Percentiles rank a stretch among this genome's conserved stretches.
Evolutionary conservation across 1,140 invertebrate genomes (phyloP).

Genomic region (Drosophila prosaltans): DNA sequence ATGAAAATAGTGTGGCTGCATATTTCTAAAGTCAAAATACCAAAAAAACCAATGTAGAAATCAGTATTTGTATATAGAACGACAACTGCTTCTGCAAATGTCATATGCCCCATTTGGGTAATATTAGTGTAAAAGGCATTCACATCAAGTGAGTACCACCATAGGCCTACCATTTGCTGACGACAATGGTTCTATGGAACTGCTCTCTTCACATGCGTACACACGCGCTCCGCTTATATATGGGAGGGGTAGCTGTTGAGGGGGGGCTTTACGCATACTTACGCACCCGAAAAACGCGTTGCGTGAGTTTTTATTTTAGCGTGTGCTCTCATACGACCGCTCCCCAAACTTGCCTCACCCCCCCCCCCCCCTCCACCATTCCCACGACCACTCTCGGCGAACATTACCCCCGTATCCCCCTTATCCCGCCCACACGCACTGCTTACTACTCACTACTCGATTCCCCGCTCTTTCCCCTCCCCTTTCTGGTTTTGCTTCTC

Average conservation of each 20-base stretch:
- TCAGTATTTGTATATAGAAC: no score
- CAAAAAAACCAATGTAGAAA: no score
- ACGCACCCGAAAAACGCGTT: slow-evolving; percentile 53
- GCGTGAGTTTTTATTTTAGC: slow-evolving; percentile 73
- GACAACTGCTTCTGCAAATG: no score
- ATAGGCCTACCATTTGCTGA: slow-evolving; percentile 47
- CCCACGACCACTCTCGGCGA: background rate
- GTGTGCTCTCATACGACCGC: slow-evolving; percentile 63
- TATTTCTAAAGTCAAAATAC: no score
- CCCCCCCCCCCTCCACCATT: background rate
- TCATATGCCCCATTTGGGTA: background rate
- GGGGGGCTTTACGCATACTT: slow-evolving; percentile 6
- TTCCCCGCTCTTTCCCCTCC: background rate
- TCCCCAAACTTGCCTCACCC: background rate
- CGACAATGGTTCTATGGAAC: slow-evolving; percentile 48
- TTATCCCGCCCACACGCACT: background rate
- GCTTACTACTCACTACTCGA: background rate
- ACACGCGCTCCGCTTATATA: slow-evolving; percentile 36
- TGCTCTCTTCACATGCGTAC: slow-evolving; percentile 52
- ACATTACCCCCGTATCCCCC: background rate
- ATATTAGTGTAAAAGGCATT: slow-evolving; percentile 4
- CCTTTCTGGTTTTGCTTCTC: background rate
- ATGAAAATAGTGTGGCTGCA: no score
- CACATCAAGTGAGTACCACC: slow-evolving; percentile 36
- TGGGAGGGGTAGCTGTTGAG: no score